Conservation (phyloP, 2,888 invertebrate species). For the Cantharis lateralis region DNA sequence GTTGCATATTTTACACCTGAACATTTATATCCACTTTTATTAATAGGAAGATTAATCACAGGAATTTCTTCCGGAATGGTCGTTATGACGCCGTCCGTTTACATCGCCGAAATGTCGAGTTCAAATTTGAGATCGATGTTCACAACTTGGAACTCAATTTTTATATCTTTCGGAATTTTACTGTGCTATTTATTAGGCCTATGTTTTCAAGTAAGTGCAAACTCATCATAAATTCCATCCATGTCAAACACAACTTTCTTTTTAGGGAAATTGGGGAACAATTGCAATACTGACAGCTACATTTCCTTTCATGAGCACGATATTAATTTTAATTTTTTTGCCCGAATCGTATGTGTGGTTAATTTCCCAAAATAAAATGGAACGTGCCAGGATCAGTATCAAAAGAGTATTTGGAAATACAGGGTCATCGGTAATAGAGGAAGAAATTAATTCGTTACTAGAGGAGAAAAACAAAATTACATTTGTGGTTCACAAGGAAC, state of each 20-base stretch:
- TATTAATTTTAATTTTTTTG: not conserved
- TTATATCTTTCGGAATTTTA: not conserved
- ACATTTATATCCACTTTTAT: not conserved
- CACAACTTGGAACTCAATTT: not conserved
- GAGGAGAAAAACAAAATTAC: not conserved
- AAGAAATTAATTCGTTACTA: not conserved
- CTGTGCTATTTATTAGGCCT: not conserved
- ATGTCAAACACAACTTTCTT: not conserved
- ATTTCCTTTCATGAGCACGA: not conserved
- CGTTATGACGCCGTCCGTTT: not conserved
- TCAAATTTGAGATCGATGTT: not conserved
- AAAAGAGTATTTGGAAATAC: not conserved
- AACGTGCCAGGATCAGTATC: not conserved
- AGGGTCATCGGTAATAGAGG: not conserved
- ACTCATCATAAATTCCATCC: not conserved
- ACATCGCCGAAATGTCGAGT: not conserved
- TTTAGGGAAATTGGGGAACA: not conserved
- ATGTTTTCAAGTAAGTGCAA: not conserved
- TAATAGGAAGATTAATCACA: not conserved
- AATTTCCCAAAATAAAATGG: not conserved
- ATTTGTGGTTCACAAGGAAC: not conserved
- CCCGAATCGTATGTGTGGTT: not conserved
- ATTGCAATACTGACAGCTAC: not conserved
- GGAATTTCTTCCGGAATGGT: not conserved
- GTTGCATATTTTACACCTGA: not conserved